Base-by-base conservation (phyloP, 2,888 invertebrate species). In the Perizoma flavofasciatum region DNA sequence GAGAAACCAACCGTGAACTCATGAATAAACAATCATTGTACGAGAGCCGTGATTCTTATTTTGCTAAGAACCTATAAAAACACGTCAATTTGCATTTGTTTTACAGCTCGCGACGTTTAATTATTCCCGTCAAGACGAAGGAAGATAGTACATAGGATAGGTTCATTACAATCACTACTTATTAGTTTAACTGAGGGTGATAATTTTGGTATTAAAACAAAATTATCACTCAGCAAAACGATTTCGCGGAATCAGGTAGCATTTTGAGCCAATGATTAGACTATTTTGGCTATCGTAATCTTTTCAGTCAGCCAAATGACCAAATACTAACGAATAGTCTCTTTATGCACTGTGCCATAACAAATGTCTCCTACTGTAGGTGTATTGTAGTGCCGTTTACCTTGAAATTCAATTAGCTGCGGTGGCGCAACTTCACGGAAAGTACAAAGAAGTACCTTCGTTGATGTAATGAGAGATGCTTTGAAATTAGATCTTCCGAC, bases 11-110 rank as follows among this genome's bases (percentile, higher is more conserved):
- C 71, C 82, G 78, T 73, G 72, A 79, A 64, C 69, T 65, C 71
- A 80, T 80, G 79, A 83, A 84, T 82, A 78, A 78, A 77, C 63
- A 63, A 65, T 6, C 35, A 62, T 68, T 67, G 71, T 67, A 59
- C 68, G 59, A 47, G 59, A 47, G 63, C 71, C 72, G 75, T 71
- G 79, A 81, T 81, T 81, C 75, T 69, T 73, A 74, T 74, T 78
- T 78, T 71, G 77, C 77, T 79, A 76, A 68, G 72, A 72, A 44
- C 6, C 33, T 37, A 37, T 37, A 3, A 37, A 22, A 22, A 22
- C 22, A 22, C 22, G 1, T 2, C 22, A 22, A 22, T 22, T 22
- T 22, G 22, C 22, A 22, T 43, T 22, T 43, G 6, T 37, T 37
- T 37, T 37, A 37, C 37, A 37, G 6, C 6, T 37, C 6, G 37